A percentile compares a stretch with the other conserved stretches of the same genome.
phyloP scores from a whole-genome alignment of 2,113 vertebrate genomes.

The Hypomesus transpacificus region DNA sequence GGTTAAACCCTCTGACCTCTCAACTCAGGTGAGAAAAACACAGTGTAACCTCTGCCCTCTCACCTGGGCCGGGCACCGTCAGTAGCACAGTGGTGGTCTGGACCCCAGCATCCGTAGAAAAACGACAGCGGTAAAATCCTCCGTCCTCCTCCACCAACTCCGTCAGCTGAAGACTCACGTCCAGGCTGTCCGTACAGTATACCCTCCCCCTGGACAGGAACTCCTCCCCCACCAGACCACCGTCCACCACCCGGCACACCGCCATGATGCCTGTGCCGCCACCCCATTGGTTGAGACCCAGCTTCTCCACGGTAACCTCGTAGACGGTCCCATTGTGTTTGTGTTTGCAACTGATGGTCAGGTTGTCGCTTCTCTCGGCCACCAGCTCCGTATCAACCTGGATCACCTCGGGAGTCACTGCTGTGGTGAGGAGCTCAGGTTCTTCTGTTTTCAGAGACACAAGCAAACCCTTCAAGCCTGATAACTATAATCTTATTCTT shows the following conservation, averaged over 20 bases:
- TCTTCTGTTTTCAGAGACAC: slow-evolving; percentile 43
- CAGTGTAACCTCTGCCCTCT: slow-evolving; percentile 25
- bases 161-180: slow-evolving; percentile 52
- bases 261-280: slow-evolving; percentile 42
- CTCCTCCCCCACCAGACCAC: slow-evolving; percentile 51
- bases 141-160: slow-evolving; percentile 57
- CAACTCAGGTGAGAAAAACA: neutral
- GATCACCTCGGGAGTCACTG: neutral
- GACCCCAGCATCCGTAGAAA: slow-evolving; percentile 46
- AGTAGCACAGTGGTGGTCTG: slow-evolving; percentile 60
- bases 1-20: no score
- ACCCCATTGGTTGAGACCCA: slow-evolving; percentile 42
- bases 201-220: slow-evolving; percentile 52
- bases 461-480: neutral
- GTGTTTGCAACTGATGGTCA: slow-evolving; percentile 66
- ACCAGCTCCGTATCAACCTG: slow-evolving; percentile 21
- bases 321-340: slow-evolving; percentile 39
- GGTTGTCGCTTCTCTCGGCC: slow-evolving; percentile 51
- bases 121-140: slow-evolving; percentile 66
- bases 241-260: slow-evolving; percentile 55
- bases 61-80: slow-evolving; percentile 60
- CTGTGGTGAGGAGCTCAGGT: slow-evolving; percentile 27
- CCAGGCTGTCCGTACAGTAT: slow-evolving; percentile 55
- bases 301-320: slow-evolving; percentile 67
- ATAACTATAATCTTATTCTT: no score